These are phyloP conservation scores for Frankliniella fusca DNA, from an alignment of 2,888 invertebrate species.

Conservation along the genomic window DNA sequence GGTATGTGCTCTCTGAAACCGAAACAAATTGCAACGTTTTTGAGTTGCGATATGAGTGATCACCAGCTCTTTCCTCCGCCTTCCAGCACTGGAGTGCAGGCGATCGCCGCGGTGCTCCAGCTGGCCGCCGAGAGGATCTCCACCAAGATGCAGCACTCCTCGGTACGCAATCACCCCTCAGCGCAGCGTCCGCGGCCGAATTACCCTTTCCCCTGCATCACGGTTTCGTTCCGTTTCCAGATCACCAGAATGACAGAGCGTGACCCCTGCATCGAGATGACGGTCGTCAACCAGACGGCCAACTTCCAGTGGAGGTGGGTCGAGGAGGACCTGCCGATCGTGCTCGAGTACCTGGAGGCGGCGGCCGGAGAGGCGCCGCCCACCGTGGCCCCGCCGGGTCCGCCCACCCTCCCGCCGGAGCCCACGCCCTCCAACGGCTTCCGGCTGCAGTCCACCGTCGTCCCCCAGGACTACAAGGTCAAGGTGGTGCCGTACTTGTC, in stretches of 20 bases:
- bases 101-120: not conserved
- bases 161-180: not conserved
- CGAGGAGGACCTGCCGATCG: not conserved
- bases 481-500: conserved; percentile 32
- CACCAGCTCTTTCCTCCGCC: not conserved
- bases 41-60: too few relatives aligned
- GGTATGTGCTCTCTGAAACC: not conserved
- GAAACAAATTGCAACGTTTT: too few relatives aligned
- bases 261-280: conserved; percentile 12
- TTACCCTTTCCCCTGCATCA: too few relatives aligned
- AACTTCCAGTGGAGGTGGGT: not conserved
- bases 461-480: conserved; percentile 33
- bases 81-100: not conserved
- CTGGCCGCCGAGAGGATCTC: not conserved
- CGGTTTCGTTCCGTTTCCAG: not conserved
- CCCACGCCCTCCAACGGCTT: conserved; percentile 26
- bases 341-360: not conserved
- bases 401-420: not conserved
- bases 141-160: not conserved
- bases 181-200: not conserved
- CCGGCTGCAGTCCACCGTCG: conserved; percentile 30
- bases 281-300: not conserved
- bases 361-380: not conserved
- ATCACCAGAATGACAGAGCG: not conserved
- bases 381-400: not conserved